Evolutionary conservation across 2,888 invertebrate genomes (phyloP).

Genomic region (Germaria angustata): DNA sequence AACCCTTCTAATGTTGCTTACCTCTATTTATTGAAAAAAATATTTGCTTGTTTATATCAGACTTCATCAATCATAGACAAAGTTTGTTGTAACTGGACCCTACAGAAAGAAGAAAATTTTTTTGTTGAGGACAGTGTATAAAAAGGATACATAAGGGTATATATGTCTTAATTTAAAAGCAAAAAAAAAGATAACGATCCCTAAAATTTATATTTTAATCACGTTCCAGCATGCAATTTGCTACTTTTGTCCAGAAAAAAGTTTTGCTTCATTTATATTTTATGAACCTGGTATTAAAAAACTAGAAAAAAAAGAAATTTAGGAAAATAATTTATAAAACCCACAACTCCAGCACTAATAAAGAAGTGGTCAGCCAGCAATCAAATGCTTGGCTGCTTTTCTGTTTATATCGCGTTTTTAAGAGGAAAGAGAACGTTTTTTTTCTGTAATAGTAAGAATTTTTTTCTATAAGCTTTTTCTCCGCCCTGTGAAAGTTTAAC

Average conservation of each 20-base stretch:
- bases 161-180: background rate
- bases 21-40: too few relatives aligned
- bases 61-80: too few relatives aligned
- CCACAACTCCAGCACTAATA: constrained; percentile 5
- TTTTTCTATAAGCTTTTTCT: background rate
- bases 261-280: background rate
- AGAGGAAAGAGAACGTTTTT: background rate
- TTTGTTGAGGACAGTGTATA: too few relatives aligned
- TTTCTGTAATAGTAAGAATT: background rate
- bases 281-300: too few relatives aligned
- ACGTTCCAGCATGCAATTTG: constrained; percentile 48
- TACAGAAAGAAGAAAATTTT: too few relatives aligned
- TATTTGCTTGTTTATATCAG: too few relatives aligned
- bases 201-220: constrained; percentile 38
- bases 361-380: constrained; percentile 5
- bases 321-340: constrained; percentile 33
- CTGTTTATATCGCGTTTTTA: background rate
- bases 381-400: background rate
- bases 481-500: background rate
- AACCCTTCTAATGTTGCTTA: too few relatives aligned
- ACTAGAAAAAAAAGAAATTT: too few relatives aligned
- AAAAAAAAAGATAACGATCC: background rate
- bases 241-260: constrained; percentile 5
- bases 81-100: background rate
- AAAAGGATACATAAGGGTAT: constrained; percentile 2